A percentile compares a stretch with the other conserved stretches of the same genome.
Conservation (phyloP, 2,888 invertebrate genomes). For the Parnassius glacialis region DNA sequence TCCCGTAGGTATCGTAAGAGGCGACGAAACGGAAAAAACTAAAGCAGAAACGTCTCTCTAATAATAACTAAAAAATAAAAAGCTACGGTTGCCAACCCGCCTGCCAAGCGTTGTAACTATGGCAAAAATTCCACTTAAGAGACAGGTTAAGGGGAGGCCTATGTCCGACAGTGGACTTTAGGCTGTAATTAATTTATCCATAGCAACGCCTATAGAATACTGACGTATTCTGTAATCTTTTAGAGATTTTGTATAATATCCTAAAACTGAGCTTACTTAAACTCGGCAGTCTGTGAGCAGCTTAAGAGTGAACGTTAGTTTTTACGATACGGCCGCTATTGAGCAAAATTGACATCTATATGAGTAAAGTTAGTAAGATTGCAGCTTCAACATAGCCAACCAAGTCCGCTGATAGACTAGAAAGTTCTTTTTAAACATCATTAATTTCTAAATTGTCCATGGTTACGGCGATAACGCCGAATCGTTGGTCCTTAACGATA, state of each 20-base stretch:
- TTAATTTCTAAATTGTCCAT: constrained; percentile 39
- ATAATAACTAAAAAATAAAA: too few relatives aligned
- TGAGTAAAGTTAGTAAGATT: constrained; percentile 46
- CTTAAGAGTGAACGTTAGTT: constrained; percentile 49
- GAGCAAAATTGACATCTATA: constrained; percentile 69
- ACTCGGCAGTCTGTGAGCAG: constrained; percentile 18
- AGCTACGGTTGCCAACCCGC: too few relatives aligned
- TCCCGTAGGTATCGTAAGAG: too few relatives aligned
- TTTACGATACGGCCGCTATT: constrained; percentile 68
- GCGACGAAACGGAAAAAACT: too few relatives aligned
- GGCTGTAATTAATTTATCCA: too few relatives aligned
- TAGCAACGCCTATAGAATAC: too few relatives aligned
- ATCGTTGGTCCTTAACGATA: constrained; percentile 32
- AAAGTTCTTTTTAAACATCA: constrained; percentile 41
- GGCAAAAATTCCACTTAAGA: too few relatives aligned
- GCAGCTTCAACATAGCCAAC: constrained; percentile 37
- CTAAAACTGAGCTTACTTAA: constrained; percentile 8
- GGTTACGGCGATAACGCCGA: constrained; percentile 34
- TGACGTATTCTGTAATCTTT: background rate
- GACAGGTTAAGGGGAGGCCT: too few relatives aligned
- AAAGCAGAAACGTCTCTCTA: too few relatives aligned
- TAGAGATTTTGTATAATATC: constrained; percentile 13
- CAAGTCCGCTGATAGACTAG: constrained; percentile 38
- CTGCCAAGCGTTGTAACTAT: too few relatives aligned
- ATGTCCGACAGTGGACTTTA: too few relatives aligned